phyloP scores from a whole-genome alignment of 2,113 vertebrate genomes.

The Pantherophis guttatus region DNA sequence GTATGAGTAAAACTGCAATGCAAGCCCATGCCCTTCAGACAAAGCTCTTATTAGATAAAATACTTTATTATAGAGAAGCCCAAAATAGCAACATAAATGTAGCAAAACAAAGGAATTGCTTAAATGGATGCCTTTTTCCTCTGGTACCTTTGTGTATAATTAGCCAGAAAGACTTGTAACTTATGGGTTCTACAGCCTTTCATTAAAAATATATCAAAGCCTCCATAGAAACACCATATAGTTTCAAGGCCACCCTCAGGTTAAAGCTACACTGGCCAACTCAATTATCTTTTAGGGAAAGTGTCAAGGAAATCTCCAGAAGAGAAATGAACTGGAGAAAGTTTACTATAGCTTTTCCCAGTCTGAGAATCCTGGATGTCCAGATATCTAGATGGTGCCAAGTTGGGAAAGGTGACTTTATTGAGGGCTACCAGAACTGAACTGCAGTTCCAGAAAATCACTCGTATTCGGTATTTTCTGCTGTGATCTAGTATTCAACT shows the following conservation, averaged over 20 bases:
- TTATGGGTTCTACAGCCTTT: background rate
- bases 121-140: background rate
- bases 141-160: background rate
- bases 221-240: background rate
- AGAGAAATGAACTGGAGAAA: background rate
- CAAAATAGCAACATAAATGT: background rate
- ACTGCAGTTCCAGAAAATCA: background rate
- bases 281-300: background rate
- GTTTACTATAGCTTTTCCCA: background rate
- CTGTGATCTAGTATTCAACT: background rate
- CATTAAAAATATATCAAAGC: slow-evolving; percentile 4
- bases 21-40: background rate
- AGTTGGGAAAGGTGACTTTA: background rate
- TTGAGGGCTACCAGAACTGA: background rate
- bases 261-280: background rate
- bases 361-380: background rate
- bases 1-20: background rate
- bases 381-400: background rate
- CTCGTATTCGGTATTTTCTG: background rate
- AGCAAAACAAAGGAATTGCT: background rate
- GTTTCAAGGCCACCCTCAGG: background rate
- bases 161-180: background rate
- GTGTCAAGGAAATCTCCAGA: background rate
- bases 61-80: background rate
- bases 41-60: background rate